Base-by-base conservation (phyloP, 2,888 invertebrate genomes). In the Ceriagrion tenellum region DNA sequence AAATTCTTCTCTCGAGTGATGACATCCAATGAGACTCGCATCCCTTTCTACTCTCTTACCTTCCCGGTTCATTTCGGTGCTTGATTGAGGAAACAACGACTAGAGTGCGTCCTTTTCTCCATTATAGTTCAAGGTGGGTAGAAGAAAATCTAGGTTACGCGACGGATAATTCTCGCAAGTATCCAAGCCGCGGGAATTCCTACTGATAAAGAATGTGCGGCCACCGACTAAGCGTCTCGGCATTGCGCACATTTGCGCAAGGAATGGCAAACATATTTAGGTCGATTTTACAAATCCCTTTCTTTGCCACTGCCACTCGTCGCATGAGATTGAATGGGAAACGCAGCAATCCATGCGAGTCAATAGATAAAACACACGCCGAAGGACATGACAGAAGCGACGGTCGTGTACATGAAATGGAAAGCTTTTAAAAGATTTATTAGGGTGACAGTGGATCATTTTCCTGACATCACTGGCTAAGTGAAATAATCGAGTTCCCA, bases 91-190 rank as follows among this genome's bases (percentile, higher is more conserved):
- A 35, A 81, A 81, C 16, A 35, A 26, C 18, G 35, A 35, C 35
- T n/a, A 30, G 35, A 35, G 35, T 26, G 81, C 13, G 30, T 18
- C 16, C 35, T 81, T 81, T 81, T 81, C 81, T 81, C 30, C 81
- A 35, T 35, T 35, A 35, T 35, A 81, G 81, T 81, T 81, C 81
- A 81, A 81, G 81, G 81, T 81, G 81, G 81, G 81, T 81, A 35
- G 81, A 81, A 16, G 81, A 10, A n/a, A 35, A 81, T 81, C 81
- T 81, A 81, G 81, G 81, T 81, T 81, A 81, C 81, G 81, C 81
- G 81, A 35, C 81, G 81, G 81, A 16, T 81, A 81, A 35, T 35
- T 81, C 81, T 81, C 35, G 30, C 30, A 81, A 35, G 81, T 35
- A 35, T 81, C 13, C 81, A 35, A 35, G 81, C 35, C 16, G 16